Evolutionary conservation across 2,797 vertebrate genomes (phyloP).

Genomic region (Mormyrops boulengeri): DNA sequence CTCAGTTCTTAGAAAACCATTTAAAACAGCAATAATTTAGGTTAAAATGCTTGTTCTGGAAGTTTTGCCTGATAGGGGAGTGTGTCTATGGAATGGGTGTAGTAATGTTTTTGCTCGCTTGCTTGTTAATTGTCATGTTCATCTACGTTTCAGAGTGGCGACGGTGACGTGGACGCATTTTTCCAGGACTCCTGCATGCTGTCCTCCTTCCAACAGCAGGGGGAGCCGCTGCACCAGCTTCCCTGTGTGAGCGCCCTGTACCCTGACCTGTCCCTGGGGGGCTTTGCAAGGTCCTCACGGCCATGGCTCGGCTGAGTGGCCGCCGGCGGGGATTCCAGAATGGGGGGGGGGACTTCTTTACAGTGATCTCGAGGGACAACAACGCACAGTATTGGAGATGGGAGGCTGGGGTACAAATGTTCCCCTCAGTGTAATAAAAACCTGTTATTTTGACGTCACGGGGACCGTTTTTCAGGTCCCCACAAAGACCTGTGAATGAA

Average conservation of each 20-base stretch:
- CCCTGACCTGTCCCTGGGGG: conserved; percentile 58
- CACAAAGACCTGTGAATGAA: neutral
- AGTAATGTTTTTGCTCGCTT: neutral
- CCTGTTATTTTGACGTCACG: neutral
- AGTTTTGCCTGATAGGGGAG: neutral
- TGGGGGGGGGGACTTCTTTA: neutral
- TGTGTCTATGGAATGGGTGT: neutral
- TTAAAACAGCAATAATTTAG: neutral
- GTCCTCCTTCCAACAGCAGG: conserved; percentile 45
- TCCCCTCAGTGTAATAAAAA: neutral
- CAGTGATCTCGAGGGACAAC: neutral
- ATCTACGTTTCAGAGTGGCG: conserved; percentile 58
- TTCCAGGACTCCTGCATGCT: conserved; percentile 51
- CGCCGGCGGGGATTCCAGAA: neutral
- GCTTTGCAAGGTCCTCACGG: conserved; percentile 60
- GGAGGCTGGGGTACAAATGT: neutral
- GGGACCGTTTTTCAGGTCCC: neutral
- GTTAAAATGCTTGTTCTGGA: neutral
- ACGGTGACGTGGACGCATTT: conserved; percentile 51
- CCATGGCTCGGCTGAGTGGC: neutral
- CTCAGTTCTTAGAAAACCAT: neutral
- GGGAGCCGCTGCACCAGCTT: conserved; percentile 52
- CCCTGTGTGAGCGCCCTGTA: conserved; percentile 54
- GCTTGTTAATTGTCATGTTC: neutral
- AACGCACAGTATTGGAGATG: neutral